phyloP scores from a whole-genome alignment of 2,888 invertebrate genomes.

The Philhelius pedissequus region DNA sequence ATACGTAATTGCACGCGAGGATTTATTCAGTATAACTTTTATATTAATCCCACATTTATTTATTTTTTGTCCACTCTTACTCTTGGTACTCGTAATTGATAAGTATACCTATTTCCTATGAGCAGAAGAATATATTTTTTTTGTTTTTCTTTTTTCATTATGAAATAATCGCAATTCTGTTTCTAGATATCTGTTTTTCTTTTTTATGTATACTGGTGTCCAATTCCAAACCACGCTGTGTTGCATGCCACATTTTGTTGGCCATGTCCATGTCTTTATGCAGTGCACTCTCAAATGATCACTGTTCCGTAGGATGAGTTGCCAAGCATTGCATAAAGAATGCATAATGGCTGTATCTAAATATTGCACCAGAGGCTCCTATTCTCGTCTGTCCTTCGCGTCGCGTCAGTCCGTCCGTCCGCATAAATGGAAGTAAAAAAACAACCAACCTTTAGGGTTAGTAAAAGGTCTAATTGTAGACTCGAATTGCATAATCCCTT shows the following conservation, averaged over 20 bases:
- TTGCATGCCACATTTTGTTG: background rate
- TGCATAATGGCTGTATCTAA: slow-evolving; percentile 59
- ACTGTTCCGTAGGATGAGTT: slow-evolving; percentile 59
- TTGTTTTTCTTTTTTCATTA: background rate
- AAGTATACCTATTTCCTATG: background rate
- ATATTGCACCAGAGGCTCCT: background rate
- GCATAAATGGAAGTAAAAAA: slow-evolving; percentile 17
- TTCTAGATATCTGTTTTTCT: slow-evolving; percentile 51
- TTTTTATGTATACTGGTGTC: slow-evolving; percentile 49
- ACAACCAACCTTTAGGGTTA: slow-evolving; percentile 42
- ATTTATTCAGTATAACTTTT: slow-evolving; percentile 55
- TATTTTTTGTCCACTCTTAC: background rate
- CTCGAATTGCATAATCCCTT: slow-evolving; percentile 43
- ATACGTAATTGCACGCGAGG: slow-evolving; percentile 64
- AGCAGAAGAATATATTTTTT: background rate
- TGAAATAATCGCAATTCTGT: slow-evolving; percentile 32
- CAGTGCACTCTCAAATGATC: slow-evolving; percentile 48
- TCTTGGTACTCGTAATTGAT: no score
- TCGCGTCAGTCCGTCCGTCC: background rate
- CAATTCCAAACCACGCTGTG: background rate
- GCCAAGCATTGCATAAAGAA: slow-evolving; percentile 62
- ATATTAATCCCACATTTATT: background rate
- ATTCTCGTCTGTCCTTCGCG: no score
- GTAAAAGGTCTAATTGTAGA: background rate
- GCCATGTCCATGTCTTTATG: slow-evolving; percentile 15